Evolutionary conservation across 2,797 vertebrate genomes (phyloP).

Genomic region (Thunnus albacares): DNA sequence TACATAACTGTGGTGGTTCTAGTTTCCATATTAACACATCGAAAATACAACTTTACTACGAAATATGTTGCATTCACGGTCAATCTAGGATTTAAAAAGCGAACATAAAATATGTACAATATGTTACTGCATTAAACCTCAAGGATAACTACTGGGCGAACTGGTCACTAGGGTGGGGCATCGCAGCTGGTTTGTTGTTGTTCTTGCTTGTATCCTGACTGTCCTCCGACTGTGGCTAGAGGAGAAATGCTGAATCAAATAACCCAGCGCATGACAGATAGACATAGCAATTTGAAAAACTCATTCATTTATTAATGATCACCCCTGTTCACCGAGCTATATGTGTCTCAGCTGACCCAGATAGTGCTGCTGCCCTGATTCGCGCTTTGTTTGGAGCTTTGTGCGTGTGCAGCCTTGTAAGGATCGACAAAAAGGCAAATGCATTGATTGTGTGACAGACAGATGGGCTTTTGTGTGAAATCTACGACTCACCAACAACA

Average conservation of each 20-base stretch:
- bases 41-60: background rate
- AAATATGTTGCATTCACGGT: conserved; percentile 41
- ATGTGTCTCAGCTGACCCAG: background rate
- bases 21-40: background rate
- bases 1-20: background rate
- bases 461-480: conserved; percentile 83
- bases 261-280: conserved; percentile 5
- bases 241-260: conserved; percentile 37
- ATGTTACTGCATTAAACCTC: conserved; percentile 19
- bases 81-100: background rate
- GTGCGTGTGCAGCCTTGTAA: conserved; percentile 7
- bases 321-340: background rate
- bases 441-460: conserved; percentile 75
- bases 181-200: conserved; percentile 26
- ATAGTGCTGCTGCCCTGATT: background rate
- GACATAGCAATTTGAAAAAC: conserved; percentile 5
- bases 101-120: too few relatives aligned
- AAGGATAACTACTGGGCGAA: conserved; percentile 44
- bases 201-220: conserved; percentile 11
- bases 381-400: conserved; percentile 64
- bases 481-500: conserved; percentile 67
- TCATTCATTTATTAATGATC: background rate
- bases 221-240: conserved; percentile 24
- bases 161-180: conserved; percentile 75
- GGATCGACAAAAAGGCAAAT: conserved; percentile 45